Percentiles rank a stretch among this genome's conserved stretches.
These are phyloP conservation scores for Platycheirus albimanus DNA, from an alignment of 2,888 invertebrate genomes.

Conservation along the genomic window DNA sequence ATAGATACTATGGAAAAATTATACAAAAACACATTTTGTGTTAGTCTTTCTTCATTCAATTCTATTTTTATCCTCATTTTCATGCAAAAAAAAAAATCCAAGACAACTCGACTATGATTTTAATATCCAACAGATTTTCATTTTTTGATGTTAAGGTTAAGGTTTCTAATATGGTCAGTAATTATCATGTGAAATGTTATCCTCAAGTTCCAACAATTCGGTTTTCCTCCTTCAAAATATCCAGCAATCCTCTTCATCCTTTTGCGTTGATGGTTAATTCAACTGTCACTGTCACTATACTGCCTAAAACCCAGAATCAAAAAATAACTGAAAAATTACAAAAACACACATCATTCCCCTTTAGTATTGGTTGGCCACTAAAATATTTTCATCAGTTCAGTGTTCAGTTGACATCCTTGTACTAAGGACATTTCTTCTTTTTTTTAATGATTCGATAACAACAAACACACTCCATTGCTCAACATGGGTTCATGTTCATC, in stretches of 20 bases:
- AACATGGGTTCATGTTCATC: not conserved
- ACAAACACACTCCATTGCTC: not conserved
- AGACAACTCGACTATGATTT: no score
- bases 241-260: not conserved
- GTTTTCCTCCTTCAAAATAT: not conserved
- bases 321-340: not conserved
- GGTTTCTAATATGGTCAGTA: no score
- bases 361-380: not conserved
- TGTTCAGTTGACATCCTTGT: slow-evolving; percentile 16
- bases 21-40: not conserved
- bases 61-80: no score
- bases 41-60: no score
- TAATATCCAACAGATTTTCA: no score
- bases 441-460: slow-evolving; percentile 7
- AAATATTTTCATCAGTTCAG: slow-evolving; percentile 10
- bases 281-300: not conserved
- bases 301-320: not conserved
- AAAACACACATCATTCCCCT: not conserved
- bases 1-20: no score
- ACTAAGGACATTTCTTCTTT: slow-evolving; percentile 11
- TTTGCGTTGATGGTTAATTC: not conserved
- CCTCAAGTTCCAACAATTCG: not conserved
- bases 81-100: no score
- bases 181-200: no score
- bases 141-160: no score